These are phyloP conservation scores for Gallinago nigripennis DNA, from an alignment of 2,797 vertebrate genomes.

Conservation along the genomic window DNA sequence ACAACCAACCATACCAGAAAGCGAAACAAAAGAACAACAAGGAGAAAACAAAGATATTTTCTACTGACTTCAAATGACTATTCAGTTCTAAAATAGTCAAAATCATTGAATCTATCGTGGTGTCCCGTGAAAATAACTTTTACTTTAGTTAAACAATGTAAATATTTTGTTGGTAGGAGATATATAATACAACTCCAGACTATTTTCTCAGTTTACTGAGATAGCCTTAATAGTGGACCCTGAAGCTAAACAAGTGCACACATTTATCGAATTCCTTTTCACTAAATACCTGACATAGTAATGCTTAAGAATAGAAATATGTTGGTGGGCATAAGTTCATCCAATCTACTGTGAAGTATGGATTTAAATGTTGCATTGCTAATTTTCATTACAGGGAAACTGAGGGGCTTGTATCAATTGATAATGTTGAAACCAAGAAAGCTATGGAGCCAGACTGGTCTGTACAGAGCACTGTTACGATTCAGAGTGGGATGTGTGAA, in stretches of 20 bases:
- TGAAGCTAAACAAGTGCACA: background rate
- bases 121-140: background rate
- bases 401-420: background rate
- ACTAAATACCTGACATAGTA: background rate
- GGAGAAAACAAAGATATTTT: background rate
- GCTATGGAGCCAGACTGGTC: accelerated
- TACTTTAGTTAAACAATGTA: background rate
- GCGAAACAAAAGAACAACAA: background rate
- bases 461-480: accelerated
- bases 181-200: background rate
- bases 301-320: background rate
- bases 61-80: background rate
- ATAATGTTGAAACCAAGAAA: accelerated
- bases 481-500: background rate
- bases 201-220: background rate
- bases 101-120: background rate
- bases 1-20: background rate
- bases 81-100: background rate
- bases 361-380: background rate
- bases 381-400: background rate
- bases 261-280: background rate
- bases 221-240: background rate
- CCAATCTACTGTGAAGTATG: background rate
- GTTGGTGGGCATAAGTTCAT: background rate
- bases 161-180: background rate